These are phyloP conservation scores for Celastrina argiolus DNA, from an alignment of 2,888 invertebrate species.

Conservation along the genomic window DNA sequence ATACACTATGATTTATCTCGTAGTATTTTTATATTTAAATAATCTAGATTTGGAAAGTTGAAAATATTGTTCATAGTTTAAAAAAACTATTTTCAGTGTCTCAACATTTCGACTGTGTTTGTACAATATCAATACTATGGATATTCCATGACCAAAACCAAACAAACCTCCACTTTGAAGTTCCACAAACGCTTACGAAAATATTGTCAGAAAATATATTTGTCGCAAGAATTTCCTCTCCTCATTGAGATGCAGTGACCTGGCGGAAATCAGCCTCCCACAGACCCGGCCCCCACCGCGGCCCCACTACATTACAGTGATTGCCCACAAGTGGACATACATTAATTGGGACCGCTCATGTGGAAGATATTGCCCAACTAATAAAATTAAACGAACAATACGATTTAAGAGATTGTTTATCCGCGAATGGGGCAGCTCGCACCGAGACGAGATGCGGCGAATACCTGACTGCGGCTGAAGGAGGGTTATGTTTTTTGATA, in stretches of 20 bases:
- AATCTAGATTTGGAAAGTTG: too few relatives aligned
- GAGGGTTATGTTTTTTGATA: too few relatives aligned
- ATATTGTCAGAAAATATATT: neutral
- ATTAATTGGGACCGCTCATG: slow-evolving; percentile 47
- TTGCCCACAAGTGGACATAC: slow-evolving; percentile 49
- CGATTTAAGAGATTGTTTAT: neutral
- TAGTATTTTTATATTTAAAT: too few relatives aligned
- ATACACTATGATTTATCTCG: too few relatives aligned
- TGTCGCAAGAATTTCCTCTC: neutral
- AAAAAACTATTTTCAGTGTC: too few relatives aligned
- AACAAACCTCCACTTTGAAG: neutral
- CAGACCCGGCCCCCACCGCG: slow-evolving; percentile 52
- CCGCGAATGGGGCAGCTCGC: too few relatives aligned
- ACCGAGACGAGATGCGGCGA: too few relatives aligned
- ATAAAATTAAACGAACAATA: slow-evolving; percentile 25
- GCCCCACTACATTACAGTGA: slow-evolving; percentile 53
- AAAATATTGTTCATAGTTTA: too few relatives aligned
- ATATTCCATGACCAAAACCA: neutral
- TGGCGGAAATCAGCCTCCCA: slow-evolving; percentile 49
- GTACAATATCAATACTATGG: neutral
- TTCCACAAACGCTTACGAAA: neutral
- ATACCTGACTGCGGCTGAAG: too few relatives aligned
- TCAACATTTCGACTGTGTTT: neutral
- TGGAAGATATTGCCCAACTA: slow-evolving; percentile 42
- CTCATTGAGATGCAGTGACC: slow-evolving; percentile 24